These are phyloP conservation scores for Diadromus collaris DNA, from an alignment of 2,888 invertebrate genomes.

Conservation along the genomic window DNA sequence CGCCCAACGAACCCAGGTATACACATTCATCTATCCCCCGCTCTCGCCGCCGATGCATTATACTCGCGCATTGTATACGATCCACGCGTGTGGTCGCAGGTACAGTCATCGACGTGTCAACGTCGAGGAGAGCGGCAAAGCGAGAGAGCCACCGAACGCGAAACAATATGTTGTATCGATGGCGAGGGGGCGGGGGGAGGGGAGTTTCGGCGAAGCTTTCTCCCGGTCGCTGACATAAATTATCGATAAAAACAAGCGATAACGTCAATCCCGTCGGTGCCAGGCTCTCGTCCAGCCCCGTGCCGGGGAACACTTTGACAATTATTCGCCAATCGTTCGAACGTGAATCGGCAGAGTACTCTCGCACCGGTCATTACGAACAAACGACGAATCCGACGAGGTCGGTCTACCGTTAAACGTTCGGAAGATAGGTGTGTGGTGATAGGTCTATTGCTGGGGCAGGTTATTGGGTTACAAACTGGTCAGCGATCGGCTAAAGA, in stretches of 20 bases:
- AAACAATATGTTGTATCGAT: constrained; percentile 36
- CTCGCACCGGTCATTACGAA: constrained; percentile 25
- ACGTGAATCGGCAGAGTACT: constrained; percentile 19
- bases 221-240: constrained; percentile 54
- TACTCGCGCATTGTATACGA: constrained; percentile 1
- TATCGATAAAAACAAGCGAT: constrained; percentile 58
- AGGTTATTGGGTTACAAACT: neutral
- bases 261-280: constrained; percentile 35
- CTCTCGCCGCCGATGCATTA: neutral
- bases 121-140: constrained; percentile 18
- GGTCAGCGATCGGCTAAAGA: neutral
- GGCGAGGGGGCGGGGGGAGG: neutral
- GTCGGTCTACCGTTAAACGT: constrained; percentile 24
- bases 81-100: neutral
- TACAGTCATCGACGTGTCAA: constrained; percentile 43
- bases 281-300: neutral
- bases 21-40: constrained; percentile 10
- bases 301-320: constrained; percentile 44
- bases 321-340: constrained; percentile 49
- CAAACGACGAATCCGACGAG: constrained; percentile 18
- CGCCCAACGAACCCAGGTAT: constrained; percentile 32
- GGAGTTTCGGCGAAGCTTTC: constrained; percentile 10
- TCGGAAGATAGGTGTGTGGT: neutral
- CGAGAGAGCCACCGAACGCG: neutral
- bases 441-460: no score